Percentiles rank a stretch among this genome's conserved stretches.
Conservation (phyloP, 2,888 invertebrate genomes). For the Cephonodes hylas region DNA sequence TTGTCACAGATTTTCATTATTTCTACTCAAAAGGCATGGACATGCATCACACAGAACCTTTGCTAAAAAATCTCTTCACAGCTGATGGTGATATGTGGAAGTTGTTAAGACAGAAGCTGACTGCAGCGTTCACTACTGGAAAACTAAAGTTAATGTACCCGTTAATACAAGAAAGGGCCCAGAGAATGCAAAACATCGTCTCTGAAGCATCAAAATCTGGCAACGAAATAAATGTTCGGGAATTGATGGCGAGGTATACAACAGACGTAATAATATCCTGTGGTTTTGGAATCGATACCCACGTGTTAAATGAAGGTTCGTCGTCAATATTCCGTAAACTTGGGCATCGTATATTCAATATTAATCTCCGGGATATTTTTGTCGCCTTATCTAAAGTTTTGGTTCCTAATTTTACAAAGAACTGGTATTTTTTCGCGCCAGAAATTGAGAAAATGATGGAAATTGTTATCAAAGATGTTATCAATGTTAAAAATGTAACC, state of each 20-base stretch:
- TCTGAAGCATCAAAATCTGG: slow-evolving; percentile 7
- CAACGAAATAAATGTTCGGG: slow-evolving; percentile 31
- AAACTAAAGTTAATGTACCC: slow-evolving; percentile 46
- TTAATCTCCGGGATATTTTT: slow-evolving; percentile 29
- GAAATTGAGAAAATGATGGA: not conserved
- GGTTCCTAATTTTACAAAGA: slow-evolving; percentile 31
- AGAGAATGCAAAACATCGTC: slow-evolving; percentile 27
- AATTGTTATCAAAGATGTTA: not conserved
- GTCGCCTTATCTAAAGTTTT: slow-evolving; percentile 29
- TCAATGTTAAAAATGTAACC: not conserved
- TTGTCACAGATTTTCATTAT: slow-evolving; percentile 35
- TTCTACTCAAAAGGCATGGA: slow-evolving; percentile 38
- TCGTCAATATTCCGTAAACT: slow-evolving; percentile 35
- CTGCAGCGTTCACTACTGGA: slow-evolving; percentile 39
- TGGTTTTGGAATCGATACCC: slow-evolving; percentile 43
- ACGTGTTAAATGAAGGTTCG: slow-evolving; percentile 38
- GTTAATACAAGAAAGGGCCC: slow-evolving; percentile 36
- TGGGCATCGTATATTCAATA: slow-evolving; percentile 29
- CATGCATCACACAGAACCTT: slow-evolving; percentile 30
- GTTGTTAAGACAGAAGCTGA: slow-evolving; percentile 40
- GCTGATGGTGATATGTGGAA: slow-evolving; percentile 47
- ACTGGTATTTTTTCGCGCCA: slow-evolving; percentile 1
- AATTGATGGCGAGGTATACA: slow-evolving; percentile 44
- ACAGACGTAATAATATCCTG: slow-evolving; percentile 45
- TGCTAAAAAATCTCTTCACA: slow-evolving; percentile 38